Evolutionary conservation across 2,888 invertebrate species (phyloP), one percentile per base, ranked within the genome.

Genomic region (Coelinius sp.): DNA sequence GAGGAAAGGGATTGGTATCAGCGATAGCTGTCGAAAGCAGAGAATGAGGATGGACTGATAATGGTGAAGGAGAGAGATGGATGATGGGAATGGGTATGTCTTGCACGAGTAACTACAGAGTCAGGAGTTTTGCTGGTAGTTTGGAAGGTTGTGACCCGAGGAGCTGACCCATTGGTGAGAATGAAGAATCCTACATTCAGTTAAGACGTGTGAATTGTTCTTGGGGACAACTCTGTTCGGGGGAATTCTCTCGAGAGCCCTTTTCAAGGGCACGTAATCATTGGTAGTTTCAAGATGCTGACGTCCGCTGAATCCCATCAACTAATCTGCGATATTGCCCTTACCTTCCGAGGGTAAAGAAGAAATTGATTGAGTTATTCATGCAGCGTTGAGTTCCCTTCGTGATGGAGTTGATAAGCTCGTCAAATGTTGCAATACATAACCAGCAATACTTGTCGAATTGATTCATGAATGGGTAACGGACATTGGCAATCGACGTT

Each of bases 191-290:
- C 27, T 76, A 74, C 75, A 80, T 81, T 78, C 78, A 78, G 79
- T 78, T 73, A 70, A 75, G 76, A 70, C 76, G 81, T 80, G 79
- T 79, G 77, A 79, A 83, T 82, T 83, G 83, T 81, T 80, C 73
- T 76, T 71, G 27, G 24, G 27, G 24, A 2, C 76, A 81, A 83
- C 70, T 76, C 70, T 65, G 20, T 25, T 53, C n/a, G n/a, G 22
- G 35, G 25, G 27, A 17, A 3, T 22, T 20, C 22, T 53, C 27
- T 53, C 44, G 44, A 52, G 27, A 14, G 14, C 22, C 64, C 68
- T 69, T 78, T 78, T 77, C 81, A 76, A 79, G 78, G 77, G 77
- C 71, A 71, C 25, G 12, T 49, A 2, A 1, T 49, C 4, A 6
- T 14, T 8, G 8, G 7, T n/a, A 49, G 22, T 53, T 31, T 41